Evolutionary conservation across 2,113 vertebrate species (phyloP).

Genomic region (Dromas ardeola): DNA sequence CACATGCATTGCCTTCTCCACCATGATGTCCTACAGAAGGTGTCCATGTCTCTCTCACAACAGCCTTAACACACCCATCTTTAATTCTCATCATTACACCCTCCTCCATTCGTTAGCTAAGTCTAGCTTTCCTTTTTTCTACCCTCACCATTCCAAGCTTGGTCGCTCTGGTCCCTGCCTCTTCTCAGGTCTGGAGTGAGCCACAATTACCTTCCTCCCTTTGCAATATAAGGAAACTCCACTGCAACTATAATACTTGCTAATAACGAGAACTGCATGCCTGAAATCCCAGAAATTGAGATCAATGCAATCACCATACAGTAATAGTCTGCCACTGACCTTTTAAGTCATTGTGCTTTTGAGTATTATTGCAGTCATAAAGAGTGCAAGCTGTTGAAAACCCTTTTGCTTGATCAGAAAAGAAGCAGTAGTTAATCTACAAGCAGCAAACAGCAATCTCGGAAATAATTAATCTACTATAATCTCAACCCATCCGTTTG

Average conservation of each 20-base stretch:
- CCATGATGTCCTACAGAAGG: neutral
- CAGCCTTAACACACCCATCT: neutral
- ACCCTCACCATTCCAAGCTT: neutral
- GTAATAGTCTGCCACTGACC: neutral
- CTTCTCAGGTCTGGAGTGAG: neutral
- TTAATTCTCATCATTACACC: neutral
- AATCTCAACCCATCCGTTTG: neutral
- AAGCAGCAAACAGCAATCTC: neutral
- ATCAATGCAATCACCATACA: neutral
- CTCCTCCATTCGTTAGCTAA: neutral
- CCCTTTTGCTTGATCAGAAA: neutral
- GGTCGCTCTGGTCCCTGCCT: neutral
- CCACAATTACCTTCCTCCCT: neutral
- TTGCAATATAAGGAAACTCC: neutral
- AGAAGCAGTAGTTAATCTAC: neutral
- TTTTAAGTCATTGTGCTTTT: neutral
- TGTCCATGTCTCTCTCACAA: neutral
- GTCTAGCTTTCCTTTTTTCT: neutral
- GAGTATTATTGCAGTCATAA: neutral
- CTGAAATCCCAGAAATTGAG: neutral
- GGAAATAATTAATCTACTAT: neutral
- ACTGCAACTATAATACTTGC: neutral
- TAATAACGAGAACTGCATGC: neutral
- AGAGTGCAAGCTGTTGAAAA: neutral
- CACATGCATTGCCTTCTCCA: neutral